Evolutionary conservation across 2,888 invertebrate genomes (phyloP), one percentile per base, ranked within the genome.

Genomic region (Rambutsinella grinnellia): DNA sequence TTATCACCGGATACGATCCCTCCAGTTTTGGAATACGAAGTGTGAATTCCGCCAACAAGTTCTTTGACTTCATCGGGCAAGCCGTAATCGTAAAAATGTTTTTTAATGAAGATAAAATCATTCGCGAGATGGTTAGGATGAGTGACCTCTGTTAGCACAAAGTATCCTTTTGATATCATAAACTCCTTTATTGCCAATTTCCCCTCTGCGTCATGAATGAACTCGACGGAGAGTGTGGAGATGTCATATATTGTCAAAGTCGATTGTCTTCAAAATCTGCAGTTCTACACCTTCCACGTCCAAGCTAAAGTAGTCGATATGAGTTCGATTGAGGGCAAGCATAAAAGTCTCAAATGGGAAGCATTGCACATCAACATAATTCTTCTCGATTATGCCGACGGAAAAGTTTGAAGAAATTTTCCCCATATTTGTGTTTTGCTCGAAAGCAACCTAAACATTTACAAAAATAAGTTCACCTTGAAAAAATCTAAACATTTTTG

Each of bases 261-360:
- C 89, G 81, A 90, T 88, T 1, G 89, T 89, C 82, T 87, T 85
- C 17, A 90, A 84, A 15, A 90, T 88, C 6, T 87, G 86, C 19
- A 89, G 85, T 84, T 90, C 90, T 49, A 86, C 85, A 1, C 90
- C 90, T 81, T 90, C 89, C 13, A 90, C 87, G 81, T 90, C 90
- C 23, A 90, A 85, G 82, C 89, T 89, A 79, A 90, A 88, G 83
- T 89, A 89, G 84, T 90, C 89, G 3, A 90, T 85, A 0, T 85
- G 85, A n/a, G 87, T 87, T 24, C 86, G 82, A 75, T 87, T 87
- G n/a, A 89, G 85, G 1, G 89, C 49, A 88, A 87, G 80, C 77
- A 89, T 85, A 70, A 88, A 87, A 10, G 89, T 87, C 69, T 87
- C 87, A 3, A 90, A 83, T 0, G 90, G 89, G 79, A 89, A 87